phyloP scores from a whole-genome alignment of 2,888 invertebrate species.

The Terebella lapidaria region DNA sequence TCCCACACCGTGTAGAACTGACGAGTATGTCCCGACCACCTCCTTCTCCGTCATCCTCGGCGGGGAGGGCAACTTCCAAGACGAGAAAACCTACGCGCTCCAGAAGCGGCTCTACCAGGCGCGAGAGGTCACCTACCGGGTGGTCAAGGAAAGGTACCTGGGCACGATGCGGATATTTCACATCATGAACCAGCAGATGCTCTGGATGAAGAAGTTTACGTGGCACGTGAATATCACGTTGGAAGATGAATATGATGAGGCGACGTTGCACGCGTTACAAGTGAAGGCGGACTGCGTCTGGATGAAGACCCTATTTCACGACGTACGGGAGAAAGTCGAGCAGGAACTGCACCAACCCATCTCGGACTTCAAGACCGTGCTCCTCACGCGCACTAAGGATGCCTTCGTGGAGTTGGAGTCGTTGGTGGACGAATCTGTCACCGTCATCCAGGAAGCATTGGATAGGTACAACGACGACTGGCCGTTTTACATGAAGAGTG shows the following conservation, averaged over 20 bases:
- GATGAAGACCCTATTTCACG: background rate
- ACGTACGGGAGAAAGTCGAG: background rate
- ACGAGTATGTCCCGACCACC: constrained; percentile 8
- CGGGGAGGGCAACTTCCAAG: background rate
- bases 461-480: background rate
- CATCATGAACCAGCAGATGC: background rate
- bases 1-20: constrained; percentile 5
- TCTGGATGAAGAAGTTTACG: constrained; percentile 1
- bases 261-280: background rate
- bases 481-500: background rate
- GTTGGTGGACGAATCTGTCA: background rate
- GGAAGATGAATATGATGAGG: background rate
- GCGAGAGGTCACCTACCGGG: constrained; percentile 11
- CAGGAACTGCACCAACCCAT: background rate
- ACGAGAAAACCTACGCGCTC: constrained; percentile 3
- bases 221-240: background rate
- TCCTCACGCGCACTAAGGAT: background rate
- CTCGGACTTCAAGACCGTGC: background rate
- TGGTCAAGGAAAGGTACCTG: background rate
- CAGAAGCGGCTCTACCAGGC: constrained; percentile 4
- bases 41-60: constrained; percentile 12
- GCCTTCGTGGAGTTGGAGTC: background rate
- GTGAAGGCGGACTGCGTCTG: constrained; percentile 3
- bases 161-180: constrained; percentile 1
- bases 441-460: background rate